Evolutionary conservation across 2,797 vertebrate species (phyloP).

Genomic region (Sebastes vulpes): DNA sequence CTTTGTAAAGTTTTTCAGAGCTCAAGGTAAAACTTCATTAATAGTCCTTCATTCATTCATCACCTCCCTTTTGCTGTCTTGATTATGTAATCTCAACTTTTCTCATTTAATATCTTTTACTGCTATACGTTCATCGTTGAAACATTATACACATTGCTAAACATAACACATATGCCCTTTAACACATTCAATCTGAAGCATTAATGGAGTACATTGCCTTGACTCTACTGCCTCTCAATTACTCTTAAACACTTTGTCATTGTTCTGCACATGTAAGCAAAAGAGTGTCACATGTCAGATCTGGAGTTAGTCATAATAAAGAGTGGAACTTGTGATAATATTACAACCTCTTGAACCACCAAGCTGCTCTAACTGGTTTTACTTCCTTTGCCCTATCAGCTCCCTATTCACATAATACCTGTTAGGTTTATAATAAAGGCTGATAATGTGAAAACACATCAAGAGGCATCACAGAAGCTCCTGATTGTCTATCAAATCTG

Average conservation of each 20-base stretch:
- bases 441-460: neutral
- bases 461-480: neutral
- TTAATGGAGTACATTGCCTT: neutral
- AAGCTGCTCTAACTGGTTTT: neutral
- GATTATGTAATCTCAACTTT: neutral
- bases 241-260: neutral
- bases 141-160: neutral
- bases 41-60: neutral
- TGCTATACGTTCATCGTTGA: neutral
- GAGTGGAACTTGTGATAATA: neutral
- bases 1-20: constrained; percentile 14
- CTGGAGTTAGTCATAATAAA: neutral
- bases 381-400: neutral
- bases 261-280: neutral
- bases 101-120: neutral
- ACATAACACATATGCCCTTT: neutral
- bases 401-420: neutral
- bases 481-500: neutral
- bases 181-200: neutral
- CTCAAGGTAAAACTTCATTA: constrained; percentile 26
- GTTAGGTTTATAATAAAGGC: neutral
- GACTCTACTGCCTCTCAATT: neutral
- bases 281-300: neutral
- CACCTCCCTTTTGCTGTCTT: neutral
- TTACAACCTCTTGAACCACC: neutral